These are phyloP conservation scores for Bicyclus anynana DNA, from an alignment of 1,140 invertebrate genomes.

Conservation along the genomic window DNA sequence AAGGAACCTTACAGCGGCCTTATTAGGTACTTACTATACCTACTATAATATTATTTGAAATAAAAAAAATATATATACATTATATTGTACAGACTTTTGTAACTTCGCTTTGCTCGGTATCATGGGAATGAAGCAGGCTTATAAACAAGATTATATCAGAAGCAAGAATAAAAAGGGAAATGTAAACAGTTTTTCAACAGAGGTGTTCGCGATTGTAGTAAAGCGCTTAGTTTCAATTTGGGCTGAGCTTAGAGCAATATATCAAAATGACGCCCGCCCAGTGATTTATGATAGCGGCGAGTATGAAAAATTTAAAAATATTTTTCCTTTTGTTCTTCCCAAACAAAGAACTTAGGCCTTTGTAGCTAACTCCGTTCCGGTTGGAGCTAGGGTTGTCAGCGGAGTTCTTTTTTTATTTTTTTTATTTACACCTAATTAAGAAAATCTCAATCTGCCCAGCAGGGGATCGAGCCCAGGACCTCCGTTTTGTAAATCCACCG, in stretches of 20 bases:
- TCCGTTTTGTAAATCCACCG: too few species aligned
- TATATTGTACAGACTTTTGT: too few species aligned
- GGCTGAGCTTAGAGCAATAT: constrained; percentile 25
- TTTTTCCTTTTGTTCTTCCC: constrained; percentile 9
- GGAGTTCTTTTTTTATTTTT: neutral
- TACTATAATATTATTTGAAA: too few species aligned
- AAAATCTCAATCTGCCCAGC: too few species aligned
- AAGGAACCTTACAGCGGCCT: too few species aligned
- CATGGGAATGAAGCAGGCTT: too few species aligned
- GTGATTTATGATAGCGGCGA: constrained; percentile 26
- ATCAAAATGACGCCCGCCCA: constrained; percentile 26
- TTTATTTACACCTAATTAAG: too few species aligned
- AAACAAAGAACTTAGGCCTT: constrained; percentile 10
- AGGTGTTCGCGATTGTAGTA: constrained; percentile 8
- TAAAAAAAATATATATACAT: too few species aligned
- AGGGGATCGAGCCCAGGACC: too few species aligned
- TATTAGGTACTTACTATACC: too few species aligned
- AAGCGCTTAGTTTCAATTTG: constrained; percentile 28
- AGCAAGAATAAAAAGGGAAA: neutral
- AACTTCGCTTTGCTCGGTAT: too few species aligned
- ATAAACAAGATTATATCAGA: neutral
- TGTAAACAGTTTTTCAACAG: neutral
- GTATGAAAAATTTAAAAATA: constrained; percentile 20
- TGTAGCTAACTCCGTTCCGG: constrained; percentile 5
- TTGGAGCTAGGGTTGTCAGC: neutral